phyloP scores from a whole-genome alignment of 2,113 vertebrate genomes.

The Neolamprologus devosi region DNA sequence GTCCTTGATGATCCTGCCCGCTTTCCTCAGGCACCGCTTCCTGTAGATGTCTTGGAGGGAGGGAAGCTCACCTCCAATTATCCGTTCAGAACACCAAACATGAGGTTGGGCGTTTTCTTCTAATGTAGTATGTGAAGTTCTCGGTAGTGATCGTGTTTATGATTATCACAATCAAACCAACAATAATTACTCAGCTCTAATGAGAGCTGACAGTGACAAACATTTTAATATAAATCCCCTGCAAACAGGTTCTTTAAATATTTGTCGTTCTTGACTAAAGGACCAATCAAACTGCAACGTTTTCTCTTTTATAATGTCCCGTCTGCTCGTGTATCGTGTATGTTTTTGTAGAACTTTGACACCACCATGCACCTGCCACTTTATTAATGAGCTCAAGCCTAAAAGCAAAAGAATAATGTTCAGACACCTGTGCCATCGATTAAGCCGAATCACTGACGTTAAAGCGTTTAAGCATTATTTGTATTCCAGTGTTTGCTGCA shows the following conservation, averaged over 20 bases:
- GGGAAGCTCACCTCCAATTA: too few species aligned
- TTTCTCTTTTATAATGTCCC: not conserved
- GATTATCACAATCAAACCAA: not conserved
- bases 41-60: too few species aligned
- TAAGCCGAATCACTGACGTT: not conserved
- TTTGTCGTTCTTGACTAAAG: not conserved
- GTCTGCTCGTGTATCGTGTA: not conserved
- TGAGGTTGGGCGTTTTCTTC: not conserved
- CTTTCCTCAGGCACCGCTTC: too few species aligned
- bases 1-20: too few species aligned
- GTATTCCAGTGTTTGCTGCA: not conserved
- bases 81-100: not conserved
- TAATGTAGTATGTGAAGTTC: not conserved
- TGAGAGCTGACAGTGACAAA: not conserved
- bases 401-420: not conserved
- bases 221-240: not conserved
- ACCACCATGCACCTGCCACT: not conserved
- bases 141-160: not conserved
- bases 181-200: not conserved
- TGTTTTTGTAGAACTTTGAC: not conserved
- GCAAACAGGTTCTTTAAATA: not conserved
- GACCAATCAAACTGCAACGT: not conserved
- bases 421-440: not conserved
- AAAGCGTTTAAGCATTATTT: not conserved
- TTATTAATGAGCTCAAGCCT: not conserved